Conservation (phyloP, 2,113 vertebrate genomes). For the Archilochus colubris region DNA sequence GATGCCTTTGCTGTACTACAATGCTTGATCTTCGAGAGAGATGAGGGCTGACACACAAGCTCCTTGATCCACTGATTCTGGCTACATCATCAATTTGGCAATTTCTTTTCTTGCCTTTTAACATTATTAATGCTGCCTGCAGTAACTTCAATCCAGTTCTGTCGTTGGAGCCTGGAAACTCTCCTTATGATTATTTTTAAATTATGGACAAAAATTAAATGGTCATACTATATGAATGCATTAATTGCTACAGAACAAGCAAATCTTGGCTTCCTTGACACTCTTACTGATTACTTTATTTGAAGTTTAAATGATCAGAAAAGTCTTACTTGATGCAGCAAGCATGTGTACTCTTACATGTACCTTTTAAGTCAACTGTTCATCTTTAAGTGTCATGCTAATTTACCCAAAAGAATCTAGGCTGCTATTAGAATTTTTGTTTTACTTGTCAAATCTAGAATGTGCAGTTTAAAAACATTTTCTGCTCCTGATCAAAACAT, state of each 20-base stretch:
- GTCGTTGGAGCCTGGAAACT: background rate
- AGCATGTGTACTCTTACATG: background rate
- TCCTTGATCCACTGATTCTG: background rate
- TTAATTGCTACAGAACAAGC: background rate
- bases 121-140: background rate
- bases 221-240: background rate
- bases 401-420: background rate
- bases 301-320: background rate
- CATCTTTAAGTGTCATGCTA: background rate
- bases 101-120: background rate
- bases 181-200: background rate
- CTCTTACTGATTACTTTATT: background rate
- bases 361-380: background rate
- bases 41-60: background rate
- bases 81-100: accelerated
- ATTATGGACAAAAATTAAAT: background rate
- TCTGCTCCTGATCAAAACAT: background rate
- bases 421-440: background rate
- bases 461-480: background rate
- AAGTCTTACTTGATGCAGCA: background rate
- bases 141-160: background rate
- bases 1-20: background rate
- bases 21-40: background rate
- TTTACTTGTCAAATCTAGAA: background rate
- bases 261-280: background rate